Conservation (phyloP, 2,888 invertebrate species). For the Nomada flava region DNA sequence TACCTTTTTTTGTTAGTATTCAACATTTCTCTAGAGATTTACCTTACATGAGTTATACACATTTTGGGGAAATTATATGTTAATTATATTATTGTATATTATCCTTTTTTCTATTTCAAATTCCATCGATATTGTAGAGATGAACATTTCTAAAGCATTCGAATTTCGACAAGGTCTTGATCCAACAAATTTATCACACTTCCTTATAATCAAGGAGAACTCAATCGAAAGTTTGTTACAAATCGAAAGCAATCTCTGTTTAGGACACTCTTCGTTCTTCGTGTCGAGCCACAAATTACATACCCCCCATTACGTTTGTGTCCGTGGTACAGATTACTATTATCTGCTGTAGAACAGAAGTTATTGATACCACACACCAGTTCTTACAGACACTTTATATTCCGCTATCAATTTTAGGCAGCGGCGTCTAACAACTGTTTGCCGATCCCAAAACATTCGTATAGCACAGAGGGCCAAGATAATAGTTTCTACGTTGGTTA, state of each 20-base stretch:
- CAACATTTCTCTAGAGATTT: too few species aligned
- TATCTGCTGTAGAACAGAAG: conserved; percentile 22
- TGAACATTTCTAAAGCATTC: too few species aligned
- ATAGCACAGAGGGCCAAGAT: conserved; percentile 8
- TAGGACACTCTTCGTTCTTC: not conserved
- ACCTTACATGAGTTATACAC: too few species aligned
- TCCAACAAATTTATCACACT: too few species aligned
- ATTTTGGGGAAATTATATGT: too few species aligned
- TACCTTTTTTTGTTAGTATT: too few species aligned
- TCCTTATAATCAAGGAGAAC: too few species aligned
- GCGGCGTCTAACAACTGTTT: conserved; percentile 31
- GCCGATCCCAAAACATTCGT: conserved; percentile 24
- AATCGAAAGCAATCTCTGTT: not conserved
- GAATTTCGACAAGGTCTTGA: too few species aligned
- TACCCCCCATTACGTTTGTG: not conserved
- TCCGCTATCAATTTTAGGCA: conserved; percentile 13
- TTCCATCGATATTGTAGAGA: too few species aligned
- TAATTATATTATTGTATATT: too few species aligned
- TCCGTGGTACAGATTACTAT: conserved; percentile 9
- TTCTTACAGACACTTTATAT: not conserved
- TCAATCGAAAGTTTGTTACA: too few species aligned
- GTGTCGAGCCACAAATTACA: conserved; percentile 1
- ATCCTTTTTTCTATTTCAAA: too few species aligned
- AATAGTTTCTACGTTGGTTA: conserved; percentile 28
- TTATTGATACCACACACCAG: not conserved